Conservation (phyloP, 2,113 vertebrate genomes). For the Miniopterus natalensis region DNA sequence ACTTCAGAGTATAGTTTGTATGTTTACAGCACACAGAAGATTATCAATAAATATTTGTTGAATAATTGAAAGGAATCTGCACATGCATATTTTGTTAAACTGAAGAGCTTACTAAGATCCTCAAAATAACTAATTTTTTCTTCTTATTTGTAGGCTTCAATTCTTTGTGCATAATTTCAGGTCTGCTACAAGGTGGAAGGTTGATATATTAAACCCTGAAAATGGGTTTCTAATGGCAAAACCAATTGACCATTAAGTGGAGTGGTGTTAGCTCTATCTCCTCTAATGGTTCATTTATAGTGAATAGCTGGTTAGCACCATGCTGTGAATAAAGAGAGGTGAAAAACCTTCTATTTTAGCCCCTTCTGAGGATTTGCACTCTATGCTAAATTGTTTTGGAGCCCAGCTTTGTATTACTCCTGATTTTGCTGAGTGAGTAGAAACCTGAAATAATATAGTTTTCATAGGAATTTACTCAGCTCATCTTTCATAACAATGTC, state of each 20-base stretch:
- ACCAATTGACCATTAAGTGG: slow-evolving; percentile 61
- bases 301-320: slow-evolving; percentile 47
- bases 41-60: not conserved
- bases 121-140: slow-evolving; percentile 30
- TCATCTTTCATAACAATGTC: slow-evolving; percentile 55
- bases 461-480: slow-evolving; percentile 62
- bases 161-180: slow-evolving; percentile 32
- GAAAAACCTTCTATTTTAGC: not conserved
- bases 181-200: not conserved
- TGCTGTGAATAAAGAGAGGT: slow-evolving; percentile 67
- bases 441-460: slow-evolving; percentile 33
- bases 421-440: slow-evolving; percentile 20
- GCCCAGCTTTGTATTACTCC: not conserved
- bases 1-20: not conserved
- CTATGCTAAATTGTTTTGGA: slow-evolving; percentile 7
- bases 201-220: slow-evolving; percentile 65
- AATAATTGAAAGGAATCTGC: slow-evolving; percentile 40
- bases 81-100: not conserved
- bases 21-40: not conserved
- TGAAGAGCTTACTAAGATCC: not conserved
- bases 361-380: not conserved
- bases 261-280: not conserved
- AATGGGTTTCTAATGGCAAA: slow-evolving; percentile 73
- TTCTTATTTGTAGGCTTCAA: slow-evolving; percentile 21
- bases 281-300: slow-evolving; percentile 52